A percentile compares a stretch with the other conserved stretches of the same genome.
phyloP scores from a whole-genome alignment of 2,888 invertebrate genomes.

The Syritta pipiens region DNA sequence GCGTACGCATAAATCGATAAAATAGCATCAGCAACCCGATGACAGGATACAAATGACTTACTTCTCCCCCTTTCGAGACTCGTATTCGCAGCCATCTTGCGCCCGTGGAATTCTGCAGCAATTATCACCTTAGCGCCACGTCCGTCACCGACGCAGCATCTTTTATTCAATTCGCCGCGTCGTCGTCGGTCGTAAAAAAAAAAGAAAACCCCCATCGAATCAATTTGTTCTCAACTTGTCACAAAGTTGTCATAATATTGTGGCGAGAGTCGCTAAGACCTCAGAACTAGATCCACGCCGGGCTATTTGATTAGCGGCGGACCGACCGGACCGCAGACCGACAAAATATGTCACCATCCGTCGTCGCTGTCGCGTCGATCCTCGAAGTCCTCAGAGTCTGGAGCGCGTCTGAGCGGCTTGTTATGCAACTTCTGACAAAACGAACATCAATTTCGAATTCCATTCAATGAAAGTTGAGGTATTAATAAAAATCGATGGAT shows the following conservation, averaged over 20 bases:
- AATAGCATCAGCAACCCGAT: too few species aligned
- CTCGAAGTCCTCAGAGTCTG: slow-evolving; percentile 28
- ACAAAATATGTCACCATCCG: slow-evolving; percentile 55
- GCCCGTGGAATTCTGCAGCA: slow-evolving; percentile 53
- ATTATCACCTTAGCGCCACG: slow-evolving; percentile 68
- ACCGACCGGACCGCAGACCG: background rate
- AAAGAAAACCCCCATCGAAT: slow-evolving; percentile 48
- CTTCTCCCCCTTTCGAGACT: slow-evolving; percentile 56
- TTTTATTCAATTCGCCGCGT: slow-evolving; percentile 34
- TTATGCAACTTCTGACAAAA: slow-evolving; percentile 54
- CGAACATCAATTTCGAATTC: slow-evolving; percentile 60
- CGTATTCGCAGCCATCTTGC: slow-evolving; percentile 57
- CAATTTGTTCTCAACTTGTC: slow-evolving; percentile 69
- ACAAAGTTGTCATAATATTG: slow-evolving; percentile 66
- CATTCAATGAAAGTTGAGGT: slow-evolving; percentile 56
- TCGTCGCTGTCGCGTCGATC: slow-evolving; percentile 17
- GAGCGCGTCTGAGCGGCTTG: slow-evolving; percentile 58
- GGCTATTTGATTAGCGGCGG: slow-evolving; percentile 50
- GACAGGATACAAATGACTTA: slow-evolving; percentile 67
- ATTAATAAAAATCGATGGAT: slow-evolving; percentile 49
- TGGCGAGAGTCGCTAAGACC: slow-evolving; percentile 55
- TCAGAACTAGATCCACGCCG: slow-evolving; percentile 48
- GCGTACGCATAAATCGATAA: slow-evolving; percentile 37
- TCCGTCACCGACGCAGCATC: slow-evolving; percentile 43
- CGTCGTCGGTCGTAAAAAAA: background rate